phyloP scores from a whole-genome alignment of 64 coral and sea anemone genomes.

The Cladopsammia gracilis region DNA sequence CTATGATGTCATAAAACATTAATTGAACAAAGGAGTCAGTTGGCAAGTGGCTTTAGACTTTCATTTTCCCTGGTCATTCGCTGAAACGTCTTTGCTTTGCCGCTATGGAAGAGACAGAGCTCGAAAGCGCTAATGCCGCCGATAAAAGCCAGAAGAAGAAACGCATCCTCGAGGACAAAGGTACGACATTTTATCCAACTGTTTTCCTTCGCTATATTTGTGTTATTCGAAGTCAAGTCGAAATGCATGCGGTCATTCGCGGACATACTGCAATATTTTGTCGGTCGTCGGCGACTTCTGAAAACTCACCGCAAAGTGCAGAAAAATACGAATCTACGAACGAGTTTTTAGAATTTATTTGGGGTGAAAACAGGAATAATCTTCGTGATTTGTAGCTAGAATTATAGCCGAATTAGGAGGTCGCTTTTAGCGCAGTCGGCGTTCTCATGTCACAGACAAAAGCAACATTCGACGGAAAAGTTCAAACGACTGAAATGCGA shows the following conservation, averaged over 20 bases:
- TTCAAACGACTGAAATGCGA: slow-evolving; percentile 20
- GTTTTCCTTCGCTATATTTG: not conserved
- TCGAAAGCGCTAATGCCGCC: not conserved
- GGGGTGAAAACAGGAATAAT: not conserved
- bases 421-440: not conserved
- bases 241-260: not conserved
- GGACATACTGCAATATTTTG: not conserved
- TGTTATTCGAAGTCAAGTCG: slow-evolving; percentile 37
- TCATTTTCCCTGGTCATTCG: slow-evolving; percentile 28
- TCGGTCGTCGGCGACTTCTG: not conserved
- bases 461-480: not conserved
- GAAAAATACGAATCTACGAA: not conserved
- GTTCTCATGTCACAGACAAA: not conserved
- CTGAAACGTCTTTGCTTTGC: not conserved
- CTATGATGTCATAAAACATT: slow-evolving; percentile 55
- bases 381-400: not conserved
- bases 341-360: not conserved
- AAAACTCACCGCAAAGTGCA: not conserved
- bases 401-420: not conserved
- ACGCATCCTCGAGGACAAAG: slow-evolving; percentile 43
- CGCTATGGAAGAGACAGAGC: slow-evolving; percentile 31
- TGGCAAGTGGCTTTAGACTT: slow-evolving; percentile 25
- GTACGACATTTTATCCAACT: not conserved
- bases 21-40: slow-evolving; percentile 37
- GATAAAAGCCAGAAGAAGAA: slow-evolving; percentile 30